A percentile compares a stretch with the other conserved stretches of the same genome.
Evolutionary conservation across 2,888 invertebrate species (phyloP).

Genomic region (Philonicus albiceps): DNA sequence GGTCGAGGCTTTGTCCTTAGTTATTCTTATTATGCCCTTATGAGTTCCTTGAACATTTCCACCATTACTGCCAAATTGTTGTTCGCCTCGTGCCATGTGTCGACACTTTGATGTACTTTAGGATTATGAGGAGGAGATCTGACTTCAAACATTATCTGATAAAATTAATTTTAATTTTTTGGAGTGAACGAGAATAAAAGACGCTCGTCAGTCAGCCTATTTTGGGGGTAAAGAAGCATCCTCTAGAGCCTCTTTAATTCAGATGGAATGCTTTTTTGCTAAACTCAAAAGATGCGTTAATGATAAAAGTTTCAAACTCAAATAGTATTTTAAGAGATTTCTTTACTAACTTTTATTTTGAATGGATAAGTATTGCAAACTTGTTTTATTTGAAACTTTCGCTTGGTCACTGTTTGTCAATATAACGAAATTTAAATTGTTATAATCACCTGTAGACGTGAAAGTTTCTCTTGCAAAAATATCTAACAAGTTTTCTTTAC

Average conservation of each 20-base stretch:
- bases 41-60: neutral
- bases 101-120: neutral
- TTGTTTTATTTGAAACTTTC: no score
- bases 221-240: neutral
- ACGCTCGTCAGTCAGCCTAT: neutral
- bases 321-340: neutral
- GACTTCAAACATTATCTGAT: neutral
- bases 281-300: neutral
- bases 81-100: neutral
- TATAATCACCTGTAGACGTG: no score
- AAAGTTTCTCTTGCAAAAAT: no score
- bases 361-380: neutral
- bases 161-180: neutral
- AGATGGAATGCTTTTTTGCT: neutral
- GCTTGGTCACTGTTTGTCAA: neutral
- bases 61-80: neutral
- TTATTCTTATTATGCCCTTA: neutral
- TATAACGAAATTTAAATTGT: neutral
- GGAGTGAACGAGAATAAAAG: neutral
- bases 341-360: neutral
- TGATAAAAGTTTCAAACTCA: neutral
- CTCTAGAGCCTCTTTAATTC: no score
- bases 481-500: no score
- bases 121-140: neutral
- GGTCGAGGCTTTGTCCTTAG: neutral